Base-by-base conservation (phyloP, 2,113 vertebrate genomes). In the Pyxicephalus adspersus region DNA sequence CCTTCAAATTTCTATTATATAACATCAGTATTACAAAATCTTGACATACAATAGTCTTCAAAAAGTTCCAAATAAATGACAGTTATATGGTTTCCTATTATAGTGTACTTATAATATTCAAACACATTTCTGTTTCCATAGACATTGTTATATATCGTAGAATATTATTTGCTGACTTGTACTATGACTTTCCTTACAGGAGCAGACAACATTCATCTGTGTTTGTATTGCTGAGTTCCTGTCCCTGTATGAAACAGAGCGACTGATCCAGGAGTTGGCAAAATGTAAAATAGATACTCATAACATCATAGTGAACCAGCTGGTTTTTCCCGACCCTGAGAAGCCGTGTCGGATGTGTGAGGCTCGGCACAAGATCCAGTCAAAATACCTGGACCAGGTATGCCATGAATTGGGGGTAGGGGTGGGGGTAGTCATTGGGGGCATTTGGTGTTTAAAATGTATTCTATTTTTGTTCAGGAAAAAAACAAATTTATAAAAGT, bases 331-430 rank as follows among this genome's bases (percentile, higher is more conserved):
- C 0, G 96, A 97, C 19, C 83, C 85, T 0, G 94, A 94, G 50
- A 85, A 94, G 75, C 96, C 97, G 16, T 98, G 97, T 87, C 95
- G 92, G 86, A 98, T 98, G 96, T 98, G 97, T 4, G 96, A 97
- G 86, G 97, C 97, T 17, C 90, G 96, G 18, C 96, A 98, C 89
- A 97, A 97, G 89, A 98, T 98, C 83, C 97, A 98, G 90, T 96
- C 96, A 89, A 98, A 98, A 86, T 98, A 98, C 86, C 91, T 98
- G 77, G 96, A 98, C 89, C 97, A 98, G 95, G 96, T 98, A 80
- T 0, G 31, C 54, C 0, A 25, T n/a, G 25, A 2, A 22, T 5
- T 19, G 9, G 54, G 50, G 26, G 15, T 22, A 1, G 18, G 38
- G n/a, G 50, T 23, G 50, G 25, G 57, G 52, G 19, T 9, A 64